phyloP scores from a whole-genome alignment of 2,797 vertebrate species.

The Xenops minutus region DNA sequence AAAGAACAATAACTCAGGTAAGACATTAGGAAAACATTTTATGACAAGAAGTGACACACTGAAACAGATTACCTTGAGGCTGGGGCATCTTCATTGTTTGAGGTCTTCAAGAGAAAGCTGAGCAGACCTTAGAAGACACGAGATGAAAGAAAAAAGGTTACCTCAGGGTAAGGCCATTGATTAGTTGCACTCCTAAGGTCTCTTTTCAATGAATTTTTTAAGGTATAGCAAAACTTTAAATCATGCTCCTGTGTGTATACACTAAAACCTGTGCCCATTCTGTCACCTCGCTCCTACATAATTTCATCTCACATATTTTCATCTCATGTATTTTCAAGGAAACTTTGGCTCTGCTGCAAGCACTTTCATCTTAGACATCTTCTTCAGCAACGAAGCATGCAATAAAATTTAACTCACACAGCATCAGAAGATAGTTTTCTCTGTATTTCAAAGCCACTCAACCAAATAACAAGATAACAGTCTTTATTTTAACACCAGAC shows the following conservation, averaged over 20 bases:
- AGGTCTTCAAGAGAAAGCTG: not conserved
- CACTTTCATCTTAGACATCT: not conserved
- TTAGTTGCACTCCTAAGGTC: not conserved
- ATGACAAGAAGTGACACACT: not conserved
- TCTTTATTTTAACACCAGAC: not conserved
- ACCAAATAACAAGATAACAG: not conserved
- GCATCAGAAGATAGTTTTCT: not conserved
- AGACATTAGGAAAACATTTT: not conserved
- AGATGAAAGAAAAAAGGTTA: not conserved
- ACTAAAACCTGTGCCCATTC: not conserved
- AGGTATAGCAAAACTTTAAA: not conserved
- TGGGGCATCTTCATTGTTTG: not conserved
- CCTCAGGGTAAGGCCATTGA: not conserved
- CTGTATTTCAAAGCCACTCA: conserved; percentile 24
- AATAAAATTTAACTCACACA: not conserved
- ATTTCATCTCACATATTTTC: not conserved
- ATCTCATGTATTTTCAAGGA: not conserved
- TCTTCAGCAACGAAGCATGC: not conserved
- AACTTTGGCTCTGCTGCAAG: not conserved
- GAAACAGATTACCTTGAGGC: not conserved
- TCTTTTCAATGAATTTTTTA: not conserved
- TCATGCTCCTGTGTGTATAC: not conserved
- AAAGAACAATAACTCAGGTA: not conserved
- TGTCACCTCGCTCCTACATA: not conserved
- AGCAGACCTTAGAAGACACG: not conserved